Conservation (phyloP, 1,140 invertebrate genomes). For the Papilio xuthus region DNA sequence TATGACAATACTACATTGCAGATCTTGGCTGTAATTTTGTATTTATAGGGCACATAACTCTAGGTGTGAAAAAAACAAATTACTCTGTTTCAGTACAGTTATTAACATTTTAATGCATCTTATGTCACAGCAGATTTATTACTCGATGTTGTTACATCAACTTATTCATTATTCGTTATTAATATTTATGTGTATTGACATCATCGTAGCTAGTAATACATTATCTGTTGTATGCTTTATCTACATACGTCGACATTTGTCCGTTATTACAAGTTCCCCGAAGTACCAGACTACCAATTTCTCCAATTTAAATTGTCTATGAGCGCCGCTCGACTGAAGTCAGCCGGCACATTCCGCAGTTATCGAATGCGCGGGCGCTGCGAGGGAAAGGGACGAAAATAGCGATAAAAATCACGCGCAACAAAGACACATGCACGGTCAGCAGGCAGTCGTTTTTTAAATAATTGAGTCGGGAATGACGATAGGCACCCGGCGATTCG, state of each 20-base stretch:
- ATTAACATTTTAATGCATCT: constrained; percentile 10
- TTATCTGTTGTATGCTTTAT: constrained; percentile 52
- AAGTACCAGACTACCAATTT: constrained; percentile 75
- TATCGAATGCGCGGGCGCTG: constrained; percentile 74
- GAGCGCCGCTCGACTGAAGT: constrained; percentile 78
- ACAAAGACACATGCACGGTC: constrained; percentile 63
- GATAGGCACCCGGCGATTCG: constrained; percentile 75
- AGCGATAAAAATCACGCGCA: constrained; percentile 59
- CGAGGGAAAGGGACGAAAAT: constrained; percentile 60
- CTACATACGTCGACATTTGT: constrained; percentile 63
- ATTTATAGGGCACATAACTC: not conserved
- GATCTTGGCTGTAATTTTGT: constrained; percentile 12
- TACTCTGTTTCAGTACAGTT: constrained; percentile 5
- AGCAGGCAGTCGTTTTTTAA: constrained; percentile 76
- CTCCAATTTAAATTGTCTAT: constrained; percentile 81
- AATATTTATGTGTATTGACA: constrained; percentile 57
- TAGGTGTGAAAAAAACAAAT: not conserved
- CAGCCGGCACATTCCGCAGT: constrained; percentile 77
- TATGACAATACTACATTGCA: not conserved
- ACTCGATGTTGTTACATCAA: constrained; percentile 11
- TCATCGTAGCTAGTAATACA: constrained; percentile 46
- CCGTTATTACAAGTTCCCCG: constrained; percentile 71
- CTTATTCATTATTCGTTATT: constrained; percentile 47
- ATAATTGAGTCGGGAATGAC: constrained; percentile 79
- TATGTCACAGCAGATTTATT: not conserved